phyloP scores from a whole-genome alignment of 2,797 vertebrate species.

The Erethizon dorsatum region DNA sequence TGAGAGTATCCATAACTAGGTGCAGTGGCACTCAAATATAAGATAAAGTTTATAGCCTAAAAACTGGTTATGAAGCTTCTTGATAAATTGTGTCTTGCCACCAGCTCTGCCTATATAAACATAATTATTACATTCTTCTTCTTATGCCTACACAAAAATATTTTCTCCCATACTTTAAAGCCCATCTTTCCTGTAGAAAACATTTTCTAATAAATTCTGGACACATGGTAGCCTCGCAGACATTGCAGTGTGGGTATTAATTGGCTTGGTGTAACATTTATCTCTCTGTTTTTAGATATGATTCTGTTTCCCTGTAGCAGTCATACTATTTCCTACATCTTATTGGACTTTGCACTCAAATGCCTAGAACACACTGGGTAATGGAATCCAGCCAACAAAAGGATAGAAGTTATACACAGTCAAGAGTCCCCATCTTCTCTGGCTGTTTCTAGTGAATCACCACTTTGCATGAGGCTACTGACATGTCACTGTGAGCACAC shows the following conservation, averaged over 20 bases:
- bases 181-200: neutral
- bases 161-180: neutral
- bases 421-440: neutral
- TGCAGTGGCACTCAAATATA: neutral
- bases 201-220: neutral
- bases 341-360: neutral
- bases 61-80: conserved; percentile 40
- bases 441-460: neutral
- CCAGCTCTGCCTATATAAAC: conserved; percentile 17
- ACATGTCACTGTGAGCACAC: neutral
- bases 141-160: neutral
- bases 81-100: neutral
- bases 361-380: neutral
- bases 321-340: neutral
- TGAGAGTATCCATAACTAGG: conserved; percentile 21
- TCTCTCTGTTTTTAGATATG: neutral
- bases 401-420: neutral
- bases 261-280: neutral
- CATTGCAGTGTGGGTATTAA: neutral
- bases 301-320: conserved; percentile 35
- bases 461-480: neutral
- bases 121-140: conserved; percentile 9
- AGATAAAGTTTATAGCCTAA: conserved; percentile 41
- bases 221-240: neutral
- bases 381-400: neutral